Conservation (phyloP, 2,797 vertebrate species). For the Pipistrellus pygmaeus region DNA sequence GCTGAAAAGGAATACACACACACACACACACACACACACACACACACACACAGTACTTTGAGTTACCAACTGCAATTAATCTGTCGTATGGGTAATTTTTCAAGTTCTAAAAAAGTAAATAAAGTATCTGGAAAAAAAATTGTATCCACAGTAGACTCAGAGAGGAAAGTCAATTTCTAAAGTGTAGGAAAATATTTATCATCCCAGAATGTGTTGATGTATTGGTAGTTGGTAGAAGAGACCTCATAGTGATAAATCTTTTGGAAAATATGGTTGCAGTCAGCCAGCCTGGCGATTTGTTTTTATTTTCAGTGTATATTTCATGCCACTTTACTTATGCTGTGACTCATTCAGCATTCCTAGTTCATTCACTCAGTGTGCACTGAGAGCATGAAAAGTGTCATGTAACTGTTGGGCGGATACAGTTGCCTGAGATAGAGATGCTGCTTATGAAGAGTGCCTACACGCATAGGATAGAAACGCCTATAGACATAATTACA, state of each 20-base stretch:
- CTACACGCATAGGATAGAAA: neutral
- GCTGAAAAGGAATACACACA: neutral
- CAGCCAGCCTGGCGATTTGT: neutral
- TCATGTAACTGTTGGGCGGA: neutral
- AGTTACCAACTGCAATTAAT: neutral
- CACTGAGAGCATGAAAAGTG: neutral
- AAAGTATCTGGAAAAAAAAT: neutral
- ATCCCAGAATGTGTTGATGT: neutral
- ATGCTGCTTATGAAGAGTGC: neutral
- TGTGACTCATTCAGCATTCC: neutral
- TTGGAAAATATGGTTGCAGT: neutral
- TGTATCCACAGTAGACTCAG: neutral
- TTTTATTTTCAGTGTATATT: neutral
- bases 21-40: neutral
- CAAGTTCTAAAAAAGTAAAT: neutral
- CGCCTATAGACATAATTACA: neutral
- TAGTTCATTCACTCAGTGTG: neutral
- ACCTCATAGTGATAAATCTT: neutral
- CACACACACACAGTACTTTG: neutral
- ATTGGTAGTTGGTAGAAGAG: neutral
- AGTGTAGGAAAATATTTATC: slow-evolving; percentile 42
- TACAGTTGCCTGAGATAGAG: neutral
- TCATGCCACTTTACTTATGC: neutral
- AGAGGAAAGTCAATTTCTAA: neutral
- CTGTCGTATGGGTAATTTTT: neutral